These are phyloP conservation scores for Heliconius hortense DNA, from an alignment of 2,888 invertebrate genomes.

Conservation along the genomic window DNA sequence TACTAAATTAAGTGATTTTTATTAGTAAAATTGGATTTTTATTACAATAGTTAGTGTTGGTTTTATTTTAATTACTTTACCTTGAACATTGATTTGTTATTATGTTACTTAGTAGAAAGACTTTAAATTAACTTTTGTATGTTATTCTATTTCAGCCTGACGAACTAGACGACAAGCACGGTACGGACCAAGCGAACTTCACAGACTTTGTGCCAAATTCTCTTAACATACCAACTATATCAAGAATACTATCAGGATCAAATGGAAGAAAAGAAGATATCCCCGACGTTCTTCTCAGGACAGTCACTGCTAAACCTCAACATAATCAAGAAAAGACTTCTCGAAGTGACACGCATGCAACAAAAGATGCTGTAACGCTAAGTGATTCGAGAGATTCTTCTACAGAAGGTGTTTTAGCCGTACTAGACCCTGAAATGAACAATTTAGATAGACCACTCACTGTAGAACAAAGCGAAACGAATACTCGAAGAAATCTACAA, in stretches of 20 bases:
- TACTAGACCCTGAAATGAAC: slow-evolving; percentile 78
- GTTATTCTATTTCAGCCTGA: slow-evolving; percentile 64
- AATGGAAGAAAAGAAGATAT: slow-evolving; percentile 92
- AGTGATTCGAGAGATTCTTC: slow-evolving; percentile 72
- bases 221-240: slow-evolving; percentile 90
- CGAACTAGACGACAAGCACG: slow-evolving; percentile 73
- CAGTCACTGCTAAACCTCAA: slow-evolving; percentile 83
- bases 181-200: slow-evolving; percentile 76
- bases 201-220: slow-evolving; percentile 86
- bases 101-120: not conserved
- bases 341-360: slow-evolving; percentile 69
- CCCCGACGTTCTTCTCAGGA: slow-evolving; percentile 87
- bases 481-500: slow-evolving; percentile 76
- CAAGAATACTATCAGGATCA: slow-evolving; percentile 91
- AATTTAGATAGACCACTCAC: slow-evolving; percentile 78
- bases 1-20: not conserved
- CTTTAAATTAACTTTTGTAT: not conserved
- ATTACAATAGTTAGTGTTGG: too few species aligned
- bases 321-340: slow-evolving; percentile 73
- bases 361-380: slow-evolving; percentile 74
- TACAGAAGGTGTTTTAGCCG: slow-evolving; percentile 77
- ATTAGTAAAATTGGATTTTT: not conserved
- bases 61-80: too few species aligned
- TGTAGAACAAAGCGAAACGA: slow-evolving; percentile 77
- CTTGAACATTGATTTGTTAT: too few species aligned